Evolutionary conservation across 2,113 vertebrate species (phyloP), one percentile per base, ranked within the genome.

Genomic region (Semicossyphus pulcher): DNA sequence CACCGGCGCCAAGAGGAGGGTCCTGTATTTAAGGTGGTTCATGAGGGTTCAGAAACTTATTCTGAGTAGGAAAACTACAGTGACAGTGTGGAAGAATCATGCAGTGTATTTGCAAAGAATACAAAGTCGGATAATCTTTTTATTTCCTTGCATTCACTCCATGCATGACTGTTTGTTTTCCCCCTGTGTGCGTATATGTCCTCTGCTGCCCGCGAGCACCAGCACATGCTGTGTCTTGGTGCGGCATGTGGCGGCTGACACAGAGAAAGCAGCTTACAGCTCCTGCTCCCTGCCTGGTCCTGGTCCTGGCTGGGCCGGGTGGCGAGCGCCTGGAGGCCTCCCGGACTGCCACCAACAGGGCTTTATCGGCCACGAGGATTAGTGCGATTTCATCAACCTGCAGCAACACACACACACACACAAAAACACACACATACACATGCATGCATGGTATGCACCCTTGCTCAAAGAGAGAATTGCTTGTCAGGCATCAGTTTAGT

Each of bases 1-100:
- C 29, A 8, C 8, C 28, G 34, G 18, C 51, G 26, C 36, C 59
- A 45, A 80, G 72, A 83, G 89, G 80, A 73, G 88, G 73, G 68
- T 63, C 79, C 81, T 74, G 31, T 48, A 80, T 74, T 93, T 94
- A 94, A 94, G 94, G 93, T 93, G 89, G 92, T 66, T 60, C 45
- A 1, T 26, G 47, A 51, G 29, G 32, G 14, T 79, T 84, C 3
- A 54, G n/a, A 56, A 42, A 26, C 4, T 29, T 23, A 0, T 11
- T 4, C n/a, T 52, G 29, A 59, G 32, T 44, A 1, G 20, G 56
- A 77, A 44, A 67, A 29, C 15, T 59, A 2, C 45, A 20, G 16
- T 57, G 47, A 61, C 23, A 32, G 0, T 37, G 18, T 54, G 25
- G 16, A 63, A 16, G 21, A 7, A 52, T 10, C 32, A 14, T 41